Base-by-base conservation (phyloP, 2,797 vertebrate species). In the Ciconia nigra region DNA sequence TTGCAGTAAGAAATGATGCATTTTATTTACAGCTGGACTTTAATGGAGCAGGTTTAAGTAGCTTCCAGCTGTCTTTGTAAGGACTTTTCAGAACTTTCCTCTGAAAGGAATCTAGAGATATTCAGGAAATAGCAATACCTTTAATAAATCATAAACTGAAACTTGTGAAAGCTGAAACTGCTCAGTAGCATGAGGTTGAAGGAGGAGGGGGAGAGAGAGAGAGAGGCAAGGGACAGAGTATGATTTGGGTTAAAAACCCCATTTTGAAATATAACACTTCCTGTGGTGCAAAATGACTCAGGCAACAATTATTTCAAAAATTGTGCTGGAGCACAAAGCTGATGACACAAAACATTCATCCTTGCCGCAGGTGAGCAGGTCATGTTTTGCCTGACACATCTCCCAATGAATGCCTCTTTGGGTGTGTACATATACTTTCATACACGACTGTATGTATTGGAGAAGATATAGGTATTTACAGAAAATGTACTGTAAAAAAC, bases 101-200 rank as follows among this genome's bases (percentile, higher is more conserved):
- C 59, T 83, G 46, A 89, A 86, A 94, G 31, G 74, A 96, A 72
- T 76, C 76, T 94, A 83, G 74, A 89, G 46, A 33, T 89, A 90
- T 71, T 89, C 78, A 94, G 96, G 90, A 97, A 95, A 96, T 66
- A 74, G 58, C 83, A 93, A 70, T 62, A 94, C 66, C 59, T 94
- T 91, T 91, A 94, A 91, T 81, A 97, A 96, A 95, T 86, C 93
- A 91, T 72, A 80, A 91, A 93, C 29, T 66, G 59, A 91, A 93
- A 86, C 33, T 59, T 79, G 42, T 71, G 90, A 93, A 93, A 90
- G 55, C 77, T 91, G 76, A 80, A 98, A 91, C 46, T 89, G 66
- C 54, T 55, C 61, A 22, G 69, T 74, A 79, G 71, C 46, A 25
- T 35, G 26, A 63, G 44, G 55, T 5, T 94, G 46, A 87, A 86